Conservation (phyloP, 2,888 invertebrate genomes). For the Lepidonotus clava region DNA sequence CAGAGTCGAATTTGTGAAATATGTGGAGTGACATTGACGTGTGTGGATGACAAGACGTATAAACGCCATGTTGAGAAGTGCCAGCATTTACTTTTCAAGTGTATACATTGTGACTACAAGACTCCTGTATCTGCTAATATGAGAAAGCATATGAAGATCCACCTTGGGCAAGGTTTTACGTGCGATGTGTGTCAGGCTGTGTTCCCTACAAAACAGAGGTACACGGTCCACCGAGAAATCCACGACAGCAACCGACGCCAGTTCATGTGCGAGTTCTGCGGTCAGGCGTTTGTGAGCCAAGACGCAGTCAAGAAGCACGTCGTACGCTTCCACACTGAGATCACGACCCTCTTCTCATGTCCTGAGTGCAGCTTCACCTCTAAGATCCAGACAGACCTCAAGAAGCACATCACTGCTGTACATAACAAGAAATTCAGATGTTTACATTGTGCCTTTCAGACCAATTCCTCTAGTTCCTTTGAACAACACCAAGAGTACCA, state of each 20-base stretch:
- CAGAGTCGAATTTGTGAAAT: conserved; percentile 56
- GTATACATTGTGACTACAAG: conserved; percentile 59
- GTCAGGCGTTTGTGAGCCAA: conserved; percentile 53
- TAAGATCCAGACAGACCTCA: conserved; percentile 59
- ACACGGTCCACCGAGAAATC: conserved; percentile 46
- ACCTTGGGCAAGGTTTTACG: conserved; percentile 60
- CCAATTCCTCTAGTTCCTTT: conserved; percentile 55
- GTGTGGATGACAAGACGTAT: conserved; percentile 60
- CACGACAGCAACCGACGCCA: conserved; percentile 54
- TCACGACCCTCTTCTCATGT: conserved; percentile 42
- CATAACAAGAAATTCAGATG: conserved; percentile 61
- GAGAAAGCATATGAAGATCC: conserved; percentile 59
- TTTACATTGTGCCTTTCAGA: conserved; percentile 57
- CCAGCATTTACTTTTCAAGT: conserved; percentile 52
- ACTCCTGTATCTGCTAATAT: conserved; percentile 57
- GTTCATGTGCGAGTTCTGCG: conserved; percentile 59
- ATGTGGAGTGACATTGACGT: conserved; percentile 39
- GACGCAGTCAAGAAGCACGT: conserved; percentile 61
- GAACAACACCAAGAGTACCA: conserved; percentile 61
- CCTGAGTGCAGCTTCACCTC: conserved; percentile 58
- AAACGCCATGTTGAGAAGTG: conserved; percentile 62
- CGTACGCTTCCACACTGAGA: conserved; percentile 56
- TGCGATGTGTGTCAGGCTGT: conserved; percentile 58
- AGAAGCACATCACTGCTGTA: conserved; percentile 59
- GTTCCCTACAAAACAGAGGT: conserved; percentile 58